Conservation (phyloP, 2,797 vertebrate genomes). For the Vespertilio murinus region DNA sequence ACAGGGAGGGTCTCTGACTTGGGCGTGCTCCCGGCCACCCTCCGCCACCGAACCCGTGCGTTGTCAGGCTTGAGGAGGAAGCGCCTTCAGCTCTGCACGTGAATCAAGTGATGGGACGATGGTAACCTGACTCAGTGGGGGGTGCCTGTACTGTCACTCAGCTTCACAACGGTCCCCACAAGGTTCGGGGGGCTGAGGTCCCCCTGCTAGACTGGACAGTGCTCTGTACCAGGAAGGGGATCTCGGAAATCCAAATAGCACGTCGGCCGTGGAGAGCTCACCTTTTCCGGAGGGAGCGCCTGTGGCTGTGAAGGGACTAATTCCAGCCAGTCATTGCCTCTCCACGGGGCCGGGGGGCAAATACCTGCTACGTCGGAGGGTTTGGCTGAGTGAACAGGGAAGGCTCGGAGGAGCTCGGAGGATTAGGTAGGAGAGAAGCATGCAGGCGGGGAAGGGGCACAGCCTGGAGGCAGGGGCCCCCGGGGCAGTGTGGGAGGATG, state of each 20-base stretch:
- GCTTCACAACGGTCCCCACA: neutral
- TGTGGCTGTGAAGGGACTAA: neutral
- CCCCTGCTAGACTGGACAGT: neutral
- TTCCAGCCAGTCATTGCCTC: neutral
- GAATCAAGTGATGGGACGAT: rapidly evolving
- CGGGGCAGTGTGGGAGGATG: neutral
- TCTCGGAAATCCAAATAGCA: neutral
- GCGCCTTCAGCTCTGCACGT: rapidly evolving
- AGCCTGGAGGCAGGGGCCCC: neutral
- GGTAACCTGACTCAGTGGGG: neutral
- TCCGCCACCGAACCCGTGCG: no score
- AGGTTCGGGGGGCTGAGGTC: neutral
- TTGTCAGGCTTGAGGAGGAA: neutral
- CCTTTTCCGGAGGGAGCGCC: neutral
- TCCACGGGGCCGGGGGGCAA: neutral
- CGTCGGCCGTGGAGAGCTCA: neutral
- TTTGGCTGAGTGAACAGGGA: neutral
- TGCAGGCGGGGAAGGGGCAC: neutral
- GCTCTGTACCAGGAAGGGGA: neutral
- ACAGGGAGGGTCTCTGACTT: rapidly evolving
- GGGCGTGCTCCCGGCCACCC: neutral
- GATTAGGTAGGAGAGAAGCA: rapidly evolving
- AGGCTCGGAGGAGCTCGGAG: neutral
- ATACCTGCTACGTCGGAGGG: neutral
- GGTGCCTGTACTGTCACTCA: rapidly evolving